Evolutionary conservation across 2,797 vertebrate genomes (phyloP), one percentile per base, ranked within the genome.

Genomic region (Amblyopsis hoosieri): DNA sequence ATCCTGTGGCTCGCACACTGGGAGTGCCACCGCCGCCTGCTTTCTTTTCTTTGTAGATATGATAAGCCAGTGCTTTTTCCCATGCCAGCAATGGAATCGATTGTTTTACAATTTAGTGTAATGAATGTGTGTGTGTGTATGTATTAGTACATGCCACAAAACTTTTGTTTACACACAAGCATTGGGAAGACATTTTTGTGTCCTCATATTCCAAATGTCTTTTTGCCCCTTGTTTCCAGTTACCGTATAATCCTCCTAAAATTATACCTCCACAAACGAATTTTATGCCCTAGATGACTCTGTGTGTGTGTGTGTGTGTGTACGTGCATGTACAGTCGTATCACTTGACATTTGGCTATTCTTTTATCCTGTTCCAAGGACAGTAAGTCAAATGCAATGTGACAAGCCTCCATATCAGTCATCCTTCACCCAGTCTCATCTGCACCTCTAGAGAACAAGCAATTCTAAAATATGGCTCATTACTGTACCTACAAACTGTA

Each of bases 341-440:
- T 87, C 85, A 82, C 82, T 90, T 89, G 88, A 90, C 89, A 88
- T 89, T 91, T 90, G 78, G 78, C 81, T 89, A 74, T 67, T 71
- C 81, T 90, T 89, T 90, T 83, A 87, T 89, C 82, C 85, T 69
- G 77, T 89, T 89, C 82, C 88, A 87, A 85, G 84, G 83, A 88
- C 86, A 76, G 79, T 76, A 88, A 89, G 83, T 87, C 85, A 90
- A 85, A 90, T 87, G 84, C 81, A 81, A 71, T 85, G 84, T 90
- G 89, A 90, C 89, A 88, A 83, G 90, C 85, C 82, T 79, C 84
- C 82, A 78, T 87, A 89, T 89, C 83, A 85, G 80, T 84, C 90
- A 85, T 89, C 87, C 81, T 87, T 88, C 84, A 87, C 82, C 88
- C 80, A 66, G 71, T 68, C 80, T 74, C 82, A 74, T 82, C 80